Base-by-base conservation (phyloP, 1,140 invertebrate species). In the Globodera ellingtonae region DNA sequence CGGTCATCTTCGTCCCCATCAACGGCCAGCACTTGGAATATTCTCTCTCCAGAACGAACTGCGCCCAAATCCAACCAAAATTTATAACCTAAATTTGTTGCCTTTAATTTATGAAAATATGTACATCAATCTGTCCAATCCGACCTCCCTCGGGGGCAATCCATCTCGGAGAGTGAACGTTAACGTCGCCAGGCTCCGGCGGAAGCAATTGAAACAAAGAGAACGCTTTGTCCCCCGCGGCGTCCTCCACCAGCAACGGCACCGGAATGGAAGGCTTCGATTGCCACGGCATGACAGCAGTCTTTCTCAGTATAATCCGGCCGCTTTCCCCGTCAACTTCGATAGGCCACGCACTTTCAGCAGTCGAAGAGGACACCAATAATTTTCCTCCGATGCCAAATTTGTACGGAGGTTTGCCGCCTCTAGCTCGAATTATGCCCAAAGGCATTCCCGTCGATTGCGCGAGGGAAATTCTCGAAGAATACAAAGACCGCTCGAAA, bases 121-220 rank as follows among this genome's bases (percentile, higher is more conserved):
- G 24, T 24, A 24, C 24, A 24, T 24, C 24, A 24, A 24, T 24
- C 24, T 24, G 13, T 21, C 59, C 59, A 21, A 15, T 13, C 66
- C 9, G 5, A 24, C 80, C 81, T 74, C 50, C 59, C 15, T 21
- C 24, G 6, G 81, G 81, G 46, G 66, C 82, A 18, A 0, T 88
- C 83, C 18, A 85, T 67, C 75, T 90, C 86, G 18, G 83, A 72
- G 80, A 90, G 91, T 82, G 93, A 91, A 0, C 96, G 96, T 0
- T 73, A 7, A 92, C 92, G 88, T 97, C 96, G 90, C 98, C 97
- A 90, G 98, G 98, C 90, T 95, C 95, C 15, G 95, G 88, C 35
- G 91, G 86, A 76, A 89, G 84, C 15, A 87, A 48, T 13, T 83
- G 78, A 13, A 87, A 69, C 0, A 79, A 79, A 6, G 86, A 75